Base-by-base conservation (phyloP, 2,113 vertebrate species). In the Trochalopteron elliotii region DNA sequence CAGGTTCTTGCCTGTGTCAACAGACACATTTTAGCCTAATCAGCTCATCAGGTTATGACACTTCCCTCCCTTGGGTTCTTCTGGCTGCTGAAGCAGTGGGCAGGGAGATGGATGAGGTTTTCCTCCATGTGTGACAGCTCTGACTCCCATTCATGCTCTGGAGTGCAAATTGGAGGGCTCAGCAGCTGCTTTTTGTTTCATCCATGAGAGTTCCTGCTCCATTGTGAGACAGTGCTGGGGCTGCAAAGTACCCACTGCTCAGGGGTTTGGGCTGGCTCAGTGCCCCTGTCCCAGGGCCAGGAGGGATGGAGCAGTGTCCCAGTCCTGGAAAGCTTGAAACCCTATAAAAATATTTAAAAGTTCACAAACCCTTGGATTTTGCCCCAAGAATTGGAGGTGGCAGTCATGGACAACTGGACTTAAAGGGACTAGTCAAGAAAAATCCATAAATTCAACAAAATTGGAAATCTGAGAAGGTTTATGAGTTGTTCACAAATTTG, bases 11-110 rank as follows among this genome's bases (percentile, higher is more conserved):
- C 59, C 63, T 47, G 25, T 77, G 75, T 86, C 86, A 71, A 7
- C 39, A 71, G 69, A 39, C 18, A 0, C 13, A 10, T 68, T 90
- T 72, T n/a, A 61, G 53, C 71, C 42, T 83, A 14, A 56, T 59
- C n/a, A 91, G 67, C 74, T 84, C 0, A 0, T 47, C 35, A 55
- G 55, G 52, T 71, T 87, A 15, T 0, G 1, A 3, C 27, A 8
- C 27, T 44, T 80, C 30, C 68, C 24, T 88, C 75, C 61, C 59
- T 27, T 35, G 83, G 63, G 57, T 63, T 59, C 69, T 78, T 44
- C 55, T 88, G 71, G 45, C 53, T 83, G 45, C 57, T 37, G 49
- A 23, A 93, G 84, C 57, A 25, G 22, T 1, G 13, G 42, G 24
- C 81, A 91, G 56, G 6, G 59, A 72, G 63, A 18, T 0, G 5